Evolutionary conservation across 2,797 vertebrate species (phyloP), one percentile per base, ranked within the genome.

Genomic region (Chanos chanos): DNA sequence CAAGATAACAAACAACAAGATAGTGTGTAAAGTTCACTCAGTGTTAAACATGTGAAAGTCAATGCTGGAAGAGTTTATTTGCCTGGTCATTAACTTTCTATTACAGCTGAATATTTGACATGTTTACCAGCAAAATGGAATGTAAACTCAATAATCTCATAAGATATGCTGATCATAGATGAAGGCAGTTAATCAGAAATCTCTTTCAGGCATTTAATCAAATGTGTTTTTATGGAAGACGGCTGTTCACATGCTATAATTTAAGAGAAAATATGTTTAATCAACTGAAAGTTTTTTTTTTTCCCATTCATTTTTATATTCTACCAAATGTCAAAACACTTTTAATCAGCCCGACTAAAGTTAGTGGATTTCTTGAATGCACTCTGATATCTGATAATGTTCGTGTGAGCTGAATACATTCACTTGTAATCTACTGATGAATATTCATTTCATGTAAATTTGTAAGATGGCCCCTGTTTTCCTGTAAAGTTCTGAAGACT

Each of bases 201-300:
- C 7, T 55, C 33, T 39, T 37, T 39, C 24, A 48, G 49, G 13
- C 43, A 27, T 47, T 67, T 61, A 21, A 49, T 61, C 34, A 49
- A 49, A 55, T 2, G 13, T 41, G 19, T 41, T 49, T 49, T 41
- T 66, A 40, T 45, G 39, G 39, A 27, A 40, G 57, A 37, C 21
- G 31, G 30, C 18, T 3, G 25, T 40, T 60, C 13, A 8, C 16
- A 2, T 25, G 21, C 45, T 43, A 25, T 12, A 4, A 55, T 41
- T 47, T 55, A 43, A 49, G 34, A 15, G 18, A 24, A 31, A 30
- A 31, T 36, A 33, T 30, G 47, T 34, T 22, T 10, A n/a, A 13
- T 34, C 43, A 21, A 27, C 45, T 53, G 18, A 9, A 18, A 39
- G 2, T 13, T 39, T 34, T n/a, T n/a, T n/a, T n/a, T n/a, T n/a